These are phyloP conservation scores for Magallana gigas DNA, from an alignment of 1,140 invertebrate species.

Conservation along the genomic window DNA sequence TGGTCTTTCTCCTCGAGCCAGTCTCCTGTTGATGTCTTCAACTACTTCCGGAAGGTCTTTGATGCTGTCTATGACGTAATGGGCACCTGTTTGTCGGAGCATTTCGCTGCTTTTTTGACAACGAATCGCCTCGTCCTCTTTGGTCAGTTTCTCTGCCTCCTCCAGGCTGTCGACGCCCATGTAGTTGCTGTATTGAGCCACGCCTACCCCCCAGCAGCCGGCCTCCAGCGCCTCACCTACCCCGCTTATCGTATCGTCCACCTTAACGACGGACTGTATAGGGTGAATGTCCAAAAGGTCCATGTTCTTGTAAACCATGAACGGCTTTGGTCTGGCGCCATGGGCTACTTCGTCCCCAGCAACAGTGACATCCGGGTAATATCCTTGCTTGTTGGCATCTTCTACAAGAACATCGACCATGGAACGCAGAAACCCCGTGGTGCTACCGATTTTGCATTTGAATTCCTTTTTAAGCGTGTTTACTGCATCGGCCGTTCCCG, in stretches of 20 bases:
- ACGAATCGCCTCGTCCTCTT: conserved; percentile 70
- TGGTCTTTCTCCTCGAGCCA: conserved; percentile 76
- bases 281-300: conserved; percentile 77
- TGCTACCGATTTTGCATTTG: conserved; percentile 72
- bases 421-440: conserved; percentile 71
- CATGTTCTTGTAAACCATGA: conserved; percentile 79
- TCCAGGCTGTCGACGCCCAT: conserved; percentile 77
- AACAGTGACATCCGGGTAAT: conserved; percentile 77
- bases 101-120: conserved; percentile 72
- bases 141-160: conserved; percentile 69
- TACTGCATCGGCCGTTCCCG: conserved; percentile 69
- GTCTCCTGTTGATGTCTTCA: conserved; percentile 76
- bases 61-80: conserved; percentile 79
- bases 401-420: conserved; percentile 73
- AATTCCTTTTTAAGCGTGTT: conserved; percentile 67
- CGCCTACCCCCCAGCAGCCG: conserved; percentile 80
- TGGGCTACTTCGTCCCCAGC: conserved; percentile 78
- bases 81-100: conserved; percentile 76
- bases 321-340: conserved; percentile 78
- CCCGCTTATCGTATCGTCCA: conserved; percentile 79
- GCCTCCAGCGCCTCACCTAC: conserved; percentile 79
- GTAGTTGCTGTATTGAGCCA: conserved; percentile 79
- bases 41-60: conserved; percentile 77
- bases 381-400: conserved; percentile 76
- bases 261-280: conserved; percentile 78